Conservation (phyloP, 2,113 vertebrate genomes). For the Naja naja region DNA sequence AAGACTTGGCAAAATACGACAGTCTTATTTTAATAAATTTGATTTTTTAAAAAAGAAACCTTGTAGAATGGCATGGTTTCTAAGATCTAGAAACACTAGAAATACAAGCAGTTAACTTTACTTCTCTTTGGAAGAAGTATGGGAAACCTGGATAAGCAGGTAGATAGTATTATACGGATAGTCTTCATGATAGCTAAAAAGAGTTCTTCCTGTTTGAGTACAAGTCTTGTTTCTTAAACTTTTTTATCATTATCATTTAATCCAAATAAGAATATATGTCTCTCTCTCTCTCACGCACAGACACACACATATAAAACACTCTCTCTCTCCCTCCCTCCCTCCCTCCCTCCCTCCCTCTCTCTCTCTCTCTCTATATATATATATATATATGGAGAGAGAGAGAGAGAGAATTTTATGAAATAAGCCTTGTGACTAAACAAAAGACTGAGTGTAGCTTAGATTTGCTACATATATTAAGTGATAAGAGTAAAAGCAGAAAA, state of each 20-base stretch:
- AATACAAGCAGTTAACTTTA: not conserved
- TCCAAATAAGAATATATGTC: not conserved
- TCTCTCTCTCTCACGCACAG: too few species aligned
- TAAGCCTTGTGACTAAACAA: not conserved
- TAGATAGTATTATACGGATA: not conserved
- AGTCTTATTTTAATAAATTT: not conserved
- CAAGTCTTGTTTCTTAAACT: not conserved
- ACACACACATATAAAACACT: too few species aligned
- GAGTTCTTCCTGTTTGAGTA: not conserved
- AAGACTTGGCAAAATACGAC: not conserved
- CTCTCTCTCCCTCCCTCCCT: too few species aligned
- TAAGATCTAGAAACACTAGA: not conserved
- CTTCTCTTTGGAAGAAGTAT: not conserved
- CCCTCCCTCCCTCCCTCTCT: too few species aligned
- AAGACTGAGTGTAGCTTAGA: not conserved
- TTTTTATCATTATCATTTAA: not conserved
- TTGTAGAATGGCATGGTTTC: not conserved
- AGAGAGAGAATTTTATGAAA: not conserved
- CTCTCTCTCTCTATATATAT: too few species aligned
- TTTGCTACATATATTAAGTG: not conserved
- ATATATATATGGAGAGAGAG: too few species aligned
- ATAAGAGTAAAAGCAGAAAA: not conserved
- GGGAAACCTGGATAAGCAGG: not conserved
- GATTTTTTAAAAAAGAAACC: not conserved
- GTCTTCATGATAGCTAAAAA: not conserved